A percentile compares a stretch with the other conserved stretches of the same genome.
These are phyloP conservation scores for Tribolium madens DNA, from an alignment of 1,140 invertebrate species.

Conservation along the genomic window DNA sequence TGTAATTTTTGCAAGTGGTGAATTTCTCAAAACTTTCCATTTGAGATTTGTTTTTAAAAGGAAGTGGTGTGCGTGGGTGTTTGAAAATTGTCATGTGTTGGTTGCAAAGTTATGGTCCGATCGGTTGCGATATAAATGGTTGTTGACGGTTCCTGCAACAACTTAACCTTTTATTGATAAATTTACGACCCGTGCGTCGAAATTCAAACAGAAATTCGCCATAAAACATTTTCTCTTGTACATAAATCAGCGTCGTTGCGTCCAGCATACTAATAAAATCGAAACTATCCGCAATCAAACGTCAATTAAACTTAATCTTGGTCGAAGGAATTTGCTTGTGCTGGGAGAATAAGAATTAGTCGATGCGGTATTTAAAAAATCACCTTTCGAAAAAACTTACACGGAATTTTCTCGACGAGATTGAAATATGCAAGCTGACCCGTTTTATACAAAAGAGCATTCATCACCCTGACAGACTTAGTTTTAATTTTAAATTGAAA, in stretches of 20 bases:
- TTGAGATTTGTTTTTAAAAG: too few species aligned
- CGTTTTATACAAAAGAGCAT: constrained; percentile 42
- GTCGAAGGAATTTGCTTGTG: constrained; percentile 36
- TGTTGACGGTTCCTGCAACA: constrained; percentile 30
- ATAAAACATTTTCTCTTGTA: constrained; percentile 38
- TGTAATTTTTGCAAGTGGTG: not conserved
- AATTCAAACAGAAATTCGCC: constrained; percentile 43
- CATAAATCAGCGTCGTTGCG: constrained; percentile 36
- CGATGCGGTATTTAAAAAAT: constrained; percentile 29
- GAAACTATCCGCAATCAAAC: constrained; percentile 41
- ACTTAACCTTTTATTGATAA: constrained; percentile 45
- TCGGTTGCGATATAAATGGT: constrained; percentile 21
- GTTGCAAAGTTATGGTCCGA: constrained; percentile 30
- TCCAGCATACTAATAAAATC: constrained; percentile 24
- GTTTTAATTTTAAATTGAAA: constrained; percentile 43
- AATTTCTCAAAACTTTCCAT: not conserved
- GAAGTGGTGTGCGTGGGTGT: constrained; percentile 16
- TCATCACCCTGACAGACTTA: constrained; percentile 42
- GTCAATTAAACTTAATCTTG: constrained; percentile 45
- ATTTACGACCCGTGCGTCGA: constrained; percentile 43
- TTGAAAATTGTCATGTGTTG: not conserved
- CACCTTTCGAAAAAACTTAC: constrained; percentile 20
- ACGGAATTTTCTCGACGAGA: constrained; percentile 33
- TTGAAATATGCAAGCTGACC: constrained; percentile 45
- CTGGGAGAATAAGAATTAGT: constrained; percentile 37